Evolutionary conservation across 2,888 invertebrate species (phyloP).

Genomic region (Catonia carolina): DNA sequence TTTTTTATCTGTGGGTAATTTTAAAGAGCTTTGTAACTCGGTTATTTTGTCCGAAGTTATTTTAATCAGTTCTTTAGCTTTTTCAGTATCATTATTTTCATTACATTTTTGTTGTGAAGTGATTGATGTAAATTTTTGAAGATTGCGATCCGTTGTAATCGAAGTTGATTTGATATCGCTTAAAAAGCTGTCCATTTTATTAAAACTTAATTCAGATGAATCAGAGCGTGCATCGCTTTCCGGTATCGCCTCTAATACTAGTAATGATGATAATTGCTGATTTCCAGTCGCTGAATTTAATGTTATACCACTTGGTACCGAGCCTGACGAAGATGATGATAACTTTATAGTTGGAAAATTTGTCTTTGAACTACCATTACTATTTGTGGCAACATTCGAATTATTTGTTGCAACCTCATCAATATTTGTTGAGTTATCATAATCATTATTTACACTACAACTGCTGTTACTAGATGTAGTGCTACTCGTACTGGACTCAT

Average conservation of each 20-base stretch:
- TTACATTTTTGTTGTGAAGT: neutral
- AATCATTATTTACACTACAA: no score
- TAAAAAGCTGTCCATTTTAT: neutral
- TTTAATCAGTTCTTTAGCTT: neutral
- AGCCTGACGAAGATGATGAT: no score
- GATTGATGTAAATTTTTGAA: neutral
- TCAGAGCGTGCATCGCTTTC: conserved; percentile 22
- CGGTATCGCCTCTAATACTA: conserved; percentile 14
- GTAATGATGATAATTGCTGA: neutral
- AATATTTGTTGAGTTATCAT: no score
- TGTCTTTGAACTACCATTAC: no score
- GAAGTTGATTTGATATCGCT: no score
- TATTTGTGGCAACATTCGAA: no score
- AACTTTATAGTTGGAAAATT: no score
- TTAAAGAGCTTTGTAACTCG: neutral
- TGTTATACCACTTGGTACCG: no score
- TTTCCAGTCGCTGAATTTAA: no score
- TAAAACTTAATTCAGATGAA: conserved; percentile 13
- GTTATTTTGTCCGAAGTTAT: neutral
- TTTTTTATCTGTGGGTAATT: neutral
- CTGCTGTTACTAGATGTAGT: no score
- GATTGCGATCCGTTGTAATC: neutral
- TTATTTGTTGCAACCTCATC: no score
- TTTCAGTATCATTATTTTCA: neutral
- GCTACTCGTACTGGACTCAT: no score